A percentile compares a stretch with the other conserved stretches of the same genome.
Evolutionary conservation across 2,797 vertebrate species (phyloP).

Genomic region (Rhincodon typus): DNA sequence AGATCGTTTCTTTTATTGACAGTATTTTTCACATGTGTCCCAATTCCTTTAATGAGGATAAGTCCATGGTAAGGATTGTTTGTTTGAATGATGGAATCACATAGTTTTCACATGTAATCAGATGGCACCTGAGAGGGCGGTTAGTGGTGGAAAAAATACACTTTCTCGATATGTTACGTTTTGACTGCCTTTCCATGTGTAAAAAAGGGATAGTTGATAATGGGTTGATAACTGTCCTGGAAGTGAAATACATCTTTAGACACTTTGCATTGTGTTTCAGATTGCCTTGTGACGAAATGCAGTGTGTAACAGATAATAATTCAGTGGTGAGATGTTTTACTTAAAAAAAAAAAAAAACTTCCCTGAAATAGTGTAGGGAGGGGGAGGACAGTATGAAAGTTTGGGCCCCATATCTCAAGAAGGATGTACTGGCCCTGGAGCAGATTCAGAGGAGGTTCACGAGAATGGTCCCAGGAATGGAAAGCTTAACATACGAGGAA

Average conservation of each 20-base stretch:
- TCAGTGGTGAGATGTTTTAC: neutral
- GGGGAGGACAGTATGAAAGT: neutral
- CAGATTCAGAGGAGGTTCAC: too few species aligned
- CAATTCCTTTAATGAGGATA: constrained; percentile 76
- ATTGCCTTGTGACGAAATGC: neutral
- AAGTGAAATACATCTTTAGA: neutral
- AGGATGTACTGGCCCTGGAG: too few species aligned
- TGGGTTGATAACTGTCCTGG: neutral
- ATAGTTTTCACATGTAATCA: neutral
- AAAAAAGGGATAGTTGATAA: neutral
- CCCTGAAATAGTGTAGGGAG: too few species aligned
- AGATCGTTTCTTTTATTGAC: constrained; percentile 73
- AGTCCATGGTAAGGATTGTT: constrained; percentile 67
- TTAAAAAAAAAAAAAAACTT: neutral
- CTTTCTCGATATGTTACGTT: neutral
- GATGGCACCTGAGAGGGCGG: neutral
- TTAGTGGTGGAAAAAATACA: neutral
- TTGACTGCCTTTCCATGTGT: neutral
- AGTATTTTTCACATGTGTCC: constrained; percentile 77
- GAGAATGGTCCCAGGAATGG: too few species aligned
- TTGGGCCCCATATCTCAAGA: too few species aligned
- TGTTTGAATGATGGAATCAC: neutral
- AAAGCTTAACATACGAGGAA: too few species aligned
- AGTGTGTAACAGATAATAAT: neutral
- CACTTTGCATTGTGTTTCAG: neutral